phyloP scores from a whole-genome alignment of 2,797 vertebrate species.

The Tadarida brasiliensis region DNA sequence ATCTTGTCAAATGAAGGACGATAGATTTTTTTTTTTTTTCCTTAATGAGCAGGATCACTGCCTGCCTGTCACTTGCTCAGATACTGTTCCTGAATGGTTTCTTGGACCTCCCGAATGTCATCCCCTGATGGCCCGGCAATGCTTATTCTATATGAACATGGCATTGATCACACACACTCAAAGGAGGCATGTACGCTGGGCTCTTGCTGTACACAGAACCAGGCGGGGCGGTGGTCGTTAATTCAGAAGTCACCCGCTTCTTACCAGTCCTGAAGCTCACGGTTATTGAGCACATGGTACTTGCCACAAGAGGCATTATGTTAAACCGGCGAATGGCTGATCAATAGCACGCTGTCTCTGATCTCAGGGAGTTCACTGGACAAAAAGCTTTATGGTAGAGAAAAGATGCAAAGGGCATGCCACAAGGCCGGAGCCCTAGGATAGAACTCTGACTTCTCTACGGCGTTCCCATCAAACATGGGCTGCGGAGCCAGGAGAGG shows the following conservation, averaged over 20 bases:
- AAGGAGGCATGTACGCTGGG: too few species aligned
- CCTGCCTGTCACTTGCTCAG: background rate
- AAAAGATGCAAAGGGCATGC: background rate
- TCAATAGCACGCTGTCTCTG: background rate
- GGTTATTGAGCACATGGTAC: background rate
- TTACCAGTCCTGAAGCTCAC: background rate
- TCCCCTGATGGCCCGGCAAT: background rate
- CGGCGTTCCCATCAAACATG: fast-evolving
- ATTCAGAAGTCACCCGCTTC: background rate
- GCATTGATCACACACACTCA: background rate
- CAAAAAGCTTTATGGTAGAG: background rate
- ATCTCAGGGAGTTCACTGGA: background rate
- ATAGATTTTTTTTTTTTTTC: background rate
- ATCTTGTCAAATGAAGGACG: background rate
- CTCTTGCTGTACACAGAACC: background rate
- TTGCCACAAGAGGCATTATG: background rate
- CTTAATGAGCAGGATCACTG: background rate
- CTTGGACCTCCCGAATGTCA: background rate
- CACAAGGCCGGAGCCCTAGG: fast-evolving
- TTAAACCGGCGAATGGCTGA: background rate
- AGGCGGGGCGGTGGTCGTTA: background rate
- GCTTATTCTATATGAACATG: background rate
- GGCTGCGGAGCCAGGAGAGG: background rate
- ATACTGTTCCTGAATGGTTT: background rate
- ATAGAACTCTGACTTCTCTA: background rate